Conservation (phyloP, 2,113 vertebrate species). For the Pterocles burchelli region DNA sequence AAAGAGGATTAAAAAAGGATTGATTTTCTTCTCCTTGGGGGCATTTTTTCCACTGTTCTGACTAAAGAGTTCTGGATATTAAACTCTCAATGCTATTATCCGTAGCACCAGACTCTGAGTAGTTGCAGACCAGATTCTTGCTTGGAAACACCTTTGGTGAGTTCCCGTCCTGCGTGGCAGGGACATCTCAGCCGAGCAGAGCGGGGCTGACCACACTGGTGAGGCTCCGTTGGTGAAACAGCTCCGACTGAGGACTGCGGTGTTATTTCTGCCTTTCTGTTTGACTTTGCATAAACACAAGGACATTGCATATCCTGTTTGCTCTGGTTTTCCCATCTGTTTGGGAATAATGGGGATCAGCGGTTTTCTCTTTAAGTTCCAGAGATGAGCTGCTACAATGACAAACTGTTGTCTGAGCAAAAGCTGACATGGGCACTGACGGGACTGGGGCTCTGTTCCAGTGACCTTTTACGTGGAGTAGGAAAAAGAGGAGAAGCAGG, state of each 20-base stretch:
- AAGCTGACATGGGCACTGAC: constrained; percentile 5
- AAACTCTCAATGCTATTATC: background rate
- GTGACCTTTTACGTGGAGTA: background rate
- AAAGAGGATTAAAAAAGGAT: background rate
- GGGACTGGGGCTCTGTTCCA: background rate
- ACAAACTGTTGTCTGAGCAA: constrained; percentile 44
- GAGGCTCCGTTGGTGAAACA: background rate
- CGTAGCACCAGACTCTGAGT: background rate
- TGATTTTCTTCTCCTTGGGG: background rate
- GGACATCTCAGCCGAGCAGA: background rate
- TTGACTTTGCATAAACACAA: constrained; percentile 53
- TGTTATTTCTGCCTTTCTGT: constrained; percentile 38
- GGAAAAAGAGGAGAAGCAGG: background rate
- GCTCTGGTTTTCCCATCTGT: constrained; percentile 58
- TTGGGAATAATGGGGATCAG: constrained; percentile 58
- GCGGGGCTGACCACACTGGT: background rate
- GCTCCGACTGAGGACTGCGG: background rate
- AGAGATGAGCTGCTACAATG: constrained; percentile 46
- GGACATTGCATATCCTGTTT: constrained; percentile 35
- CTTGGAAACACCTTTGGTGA: background rate
- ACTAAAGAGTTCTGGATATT: background rate
- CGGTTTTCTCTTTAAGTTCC: constrained; percentile 55
- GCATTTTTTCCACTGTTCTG: background rate
- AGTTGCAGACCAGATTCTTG: background rate
- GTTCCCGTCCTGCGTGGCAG: background rate